Evolutionary conservation across 2,888 invertebrate genomes (phyloP), one percentile per base, ranked within the genome.

Genomic region (Clostera curtula): DNA sequence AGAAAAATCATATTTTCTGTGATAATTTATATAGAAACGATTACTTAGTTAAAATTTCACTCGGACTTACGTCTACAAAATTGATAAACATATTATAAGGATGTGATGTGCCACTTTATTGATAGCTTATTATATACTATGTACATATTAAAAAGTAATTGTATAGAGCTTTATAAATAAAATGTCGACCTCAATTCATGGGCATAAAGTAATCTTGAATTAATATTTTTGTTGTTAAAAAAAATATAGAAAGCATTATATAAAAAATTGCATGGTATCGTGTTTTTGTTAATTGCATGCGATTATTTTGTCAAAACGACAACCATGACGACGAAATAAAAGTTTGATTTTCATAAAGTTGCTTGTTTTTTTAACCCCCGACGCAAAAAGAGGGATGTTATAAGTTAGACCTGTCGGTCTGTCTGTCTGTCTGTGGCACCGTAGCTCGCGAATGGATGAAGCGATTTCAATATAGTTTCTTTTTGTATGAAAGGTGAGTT

Each of bases 261-360:
- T 6, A 55, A 56, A 70, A 69, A 70, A 68, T 69, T 77, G 79
- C 77, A 80, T 77, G 79, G 56, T 55, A 49, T 53, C 57, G 72
- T 70, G 74, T 75, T 77, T 61, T 72, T 58, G 62, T 70, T 72
- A 48, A 59, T 72, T 75, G 77, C 77, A 80, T 80, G 77, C 60
- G 38, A 43, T 46, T 35, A 36, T 40, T 55, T 60, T 63, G 53
- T 56, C 56, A 59, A 65, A 56, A 55, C 52, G 6, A 7, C 12
- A 22, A 11, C 13, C 5, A 13, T n/a, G n/a, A 13, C 4, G 7
- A 22, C 6, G 22, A 10, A 23, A 23, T 23, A 15, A 23, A 23
- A 23, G 14, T 15, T 23, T 14, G 22, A 22, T 22, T 22, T 12
- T 21, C 2, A n/a, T 13, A 22, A 13, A 13, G 3, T 8, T 12